phyloP scores from a whole-genome alignment of 2,797 vertebrate genomes.

The Cottoperca gobio region DNA sequence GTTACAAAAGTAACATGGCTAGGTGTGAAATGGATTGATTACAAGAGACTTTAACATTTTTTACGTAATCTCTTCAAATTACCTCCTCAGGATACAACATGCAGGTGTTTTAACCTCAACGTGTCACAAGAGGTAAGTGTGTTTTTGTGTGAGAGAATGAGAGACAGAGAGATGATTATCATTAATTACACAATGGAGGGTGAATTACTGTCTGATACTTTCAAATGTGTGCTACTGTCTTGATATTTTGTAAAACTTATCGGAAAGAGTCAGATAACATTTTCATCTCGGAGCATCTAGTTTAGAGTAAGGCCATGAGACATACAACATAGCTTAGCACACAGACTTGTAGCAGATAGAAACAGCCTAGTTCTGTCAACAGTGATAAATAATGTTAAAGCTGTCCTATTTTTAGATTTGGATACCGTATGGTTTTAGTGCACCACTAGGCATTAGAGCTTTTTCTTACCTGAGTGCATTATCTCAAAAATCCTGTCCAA shows the following conservation, averaged over 20 bases:
- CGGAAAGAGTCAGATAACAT: background rate
- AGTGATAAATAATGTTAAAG: background rate
- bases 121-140: slow-evolving; percentile 3
- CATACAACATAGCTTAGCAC: background rate
- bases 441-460: background rate
- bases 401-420: background rate
- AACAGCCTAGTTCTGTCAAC: too few species aligned
- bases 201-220: background rate
- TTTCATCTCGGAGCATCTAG: background rate
- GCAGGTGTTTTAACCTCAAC: slow-evolving; percentile 35
- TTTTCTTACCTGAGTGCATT: background rate
- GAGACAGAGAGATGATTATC: background rate
- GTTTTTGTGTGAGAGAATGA: background rate
- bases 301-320: background rate
- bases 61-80: background rate
- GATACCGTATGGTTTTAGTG: background rate
- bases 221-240: background rate
- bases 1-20: too few species aligned
- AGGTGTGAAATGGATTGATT: background rate
- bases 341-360: background rate
- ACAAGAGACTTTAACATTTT: background rate
- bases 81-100: slow-evolving; percentile 20
- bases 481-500: background rate
- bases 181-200: background rate
- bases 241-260: background rate